phyloP scores from a whole-genome alignment of 1,140 invertebrate species.

The Trinorchestia longiramus region DNA sequence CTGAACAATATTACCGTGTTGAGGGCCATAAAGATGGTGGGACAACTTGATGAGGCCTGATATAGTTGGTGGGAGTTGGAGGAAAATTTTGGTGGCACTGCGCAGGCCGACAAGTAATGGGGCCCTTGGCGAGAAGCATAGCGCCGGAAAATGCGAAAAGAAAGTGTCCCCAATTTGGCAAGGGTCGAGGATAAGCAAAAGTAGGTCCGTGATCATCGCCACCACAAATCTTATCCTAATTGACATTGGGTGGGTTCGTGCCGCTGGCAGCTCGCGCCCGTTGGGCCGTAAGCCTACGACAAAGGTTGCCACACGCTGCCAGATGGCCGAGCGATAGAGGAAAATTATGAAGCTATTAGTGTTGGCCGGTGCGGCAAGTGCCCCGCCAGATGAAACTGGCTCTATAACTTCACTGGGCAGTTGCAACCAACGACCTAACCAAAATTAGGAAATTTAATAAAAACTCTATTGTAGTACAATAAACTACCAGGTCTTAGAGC shows the following conservation, averaged over 20 bases:
- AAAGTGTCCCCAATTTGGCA: conserved; percentile 48
- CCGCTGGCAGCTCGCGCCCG: not conserved
- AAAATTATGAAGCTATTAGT: conserved; percentile 55
- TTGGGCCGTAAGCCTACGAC: conserved; percentile 22
- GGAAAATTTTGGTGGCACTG: conserved; percentile 3
- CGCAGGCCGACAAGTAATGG: conserved; percentile 26
- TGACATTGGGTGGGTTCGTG: conserved; percentile 8
- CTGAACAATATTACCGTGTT: not conserved
- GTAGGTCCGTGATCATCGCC: conserved; percentile 46
- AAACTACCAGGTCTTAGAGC: not conserved
- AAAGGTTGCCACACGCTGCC: conserved; percentile 32
- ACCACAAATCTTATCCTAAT: conserved; percentile 52
- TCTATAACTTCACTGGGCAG: conserved; percentile 2
- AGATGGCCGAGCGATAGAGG: conserved; percentile 36
- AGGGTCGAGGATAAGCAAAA: conserved; percentile 52
- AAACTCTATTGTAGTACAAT: not conserved
- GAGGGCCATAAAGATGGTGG: conserved; percentile 15
- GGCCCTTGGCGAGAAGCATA: conserved; percentile 16
- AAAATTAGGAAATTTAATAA: conserved; percentile 3
- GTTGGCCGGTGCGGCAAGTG: conserved; percentile 11
- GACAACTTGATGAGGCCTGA: conserved; percentile 50
- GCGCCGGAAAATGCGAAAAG: conserved; percentile 48
- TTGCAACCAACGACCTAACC: not conserved
- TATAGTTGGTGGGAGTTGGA: conserved; percentile 26
- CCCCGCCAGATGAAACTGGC: conserved; percentile 16